Evolutionary conservation across 2,888 invertebrate species (phyloP), one percentile per base, ranked within the genome.

Genomic region (Pyrrhosoma nymphula): DNA sequence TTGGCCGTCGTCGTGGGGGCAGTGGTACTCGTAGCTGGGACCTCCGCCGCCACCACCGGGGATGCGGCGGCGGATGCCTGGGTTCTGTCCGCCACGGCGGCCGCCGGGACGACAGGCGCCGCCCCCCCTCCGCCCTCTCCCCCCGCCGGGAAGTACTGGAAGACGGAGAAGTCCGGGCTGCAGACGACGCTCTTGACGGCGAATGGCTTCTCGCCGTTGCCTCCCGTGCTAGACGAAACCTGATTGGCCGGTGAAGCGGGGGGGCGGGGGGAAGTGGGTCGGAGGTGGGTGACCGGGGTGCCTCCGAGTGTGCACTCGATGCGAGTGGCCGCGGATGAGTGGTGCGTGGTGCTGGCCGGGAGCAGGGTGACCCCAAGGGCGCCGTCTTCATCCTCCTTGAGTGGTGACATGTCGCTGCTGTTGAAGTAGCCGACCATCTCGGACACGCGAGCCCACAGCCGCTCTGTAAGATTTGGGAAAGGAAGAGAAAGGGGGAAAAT

Each of bases 101-200:
- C 30, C 0, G 95, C 89, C 3, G 95, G 91, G 18, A 95, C 95
- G 23, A 95, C 95, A 23, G 95, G 95, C 88, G 96, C 96, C 47
- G 96, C 96, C 93, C 96, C 96, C 56, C 96, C 96, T 18, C 95
- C 95, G 18, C 96, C 96, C 91, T 96, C 96, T 56, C 96, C 96
- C 20, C 95, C 95, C 14, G 96, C 95, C 14, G 96, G 96, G 14
- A 96, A 96, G 23, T 96, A 96, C 88, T 96, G 96, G 95, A 96
- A 97, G 4, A 97, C 97, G 16, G 97, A 97, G 95, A 98, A 96
- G 96, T 98, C 98, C 14, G 98, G 98, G 96, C 97, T 97, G 96
- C 98, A 98, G 55, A 98, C 98, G 39, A 98, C 97, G 95, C 97
- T 97, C 96, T 97, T 97, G 90, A 97, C 97, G 96, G 96, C 96